phyloP scores from a whole-genome alignment of 2,888 invertebrate species.

The Harmothoe impar region DNA sequence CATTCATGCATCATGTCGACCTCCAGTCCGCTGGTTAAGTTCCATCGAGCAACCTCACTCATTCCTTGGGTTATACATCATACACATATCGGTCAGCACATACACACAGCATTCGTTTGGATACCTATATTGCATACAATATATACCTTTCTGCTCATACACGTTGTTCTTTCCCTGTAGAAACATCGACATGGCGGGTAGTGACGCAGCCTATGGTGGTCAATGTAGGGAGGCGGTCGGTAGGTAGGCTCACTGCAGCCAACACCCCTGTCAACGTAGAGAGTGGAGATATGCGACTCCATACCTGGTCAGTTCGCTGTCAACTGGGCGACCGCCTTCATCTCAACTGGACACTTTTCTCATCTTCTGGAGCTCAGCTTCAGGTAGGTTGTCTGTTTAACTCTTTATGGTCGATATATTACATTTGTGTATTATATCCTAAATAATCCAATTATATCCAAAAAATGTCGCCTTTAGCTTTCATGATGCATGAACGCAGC shows the following conservation, averaged over 20 bases:
- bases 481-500: background rate
- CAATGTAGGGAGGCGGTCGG: background rate
- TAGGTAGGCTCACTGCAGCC: background rate
- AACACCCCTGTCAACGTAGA: slow-evolving; percentile 10
- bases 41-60: too few species aligned
- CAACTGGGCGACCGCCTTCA: slow-evolving; percentile 16
- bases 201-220: background rate
- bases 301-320: slow-evolving; percentile 61
- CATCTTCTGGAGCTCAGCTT: background rate
- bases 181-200: slow-evolving; percentile 21
- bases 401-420: background rate
- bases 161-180: background rate
- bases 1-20: too few species aligned
- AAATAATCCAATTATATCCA: too few species aligned
- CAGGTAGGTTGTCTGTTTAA: background rate
- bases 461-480: too few species aligned
- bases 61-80: too few species aligned
- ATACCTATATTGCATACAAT: too few species aligned
- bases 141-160: too few species aligned
- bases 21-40: too few species aligned
- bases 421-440: background rate
- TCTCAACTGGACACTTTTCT: slow-evolving; percentile 60
- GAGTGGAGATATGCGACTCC: background rate
- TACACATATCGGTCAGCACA: too few species aligned
- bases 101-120: too few species aligned